These are phyloP conservation scores for Danaus plexippus DNA, from an alignment of 1,140 invertebrate species.

Conservation along the genomic window DNA sequence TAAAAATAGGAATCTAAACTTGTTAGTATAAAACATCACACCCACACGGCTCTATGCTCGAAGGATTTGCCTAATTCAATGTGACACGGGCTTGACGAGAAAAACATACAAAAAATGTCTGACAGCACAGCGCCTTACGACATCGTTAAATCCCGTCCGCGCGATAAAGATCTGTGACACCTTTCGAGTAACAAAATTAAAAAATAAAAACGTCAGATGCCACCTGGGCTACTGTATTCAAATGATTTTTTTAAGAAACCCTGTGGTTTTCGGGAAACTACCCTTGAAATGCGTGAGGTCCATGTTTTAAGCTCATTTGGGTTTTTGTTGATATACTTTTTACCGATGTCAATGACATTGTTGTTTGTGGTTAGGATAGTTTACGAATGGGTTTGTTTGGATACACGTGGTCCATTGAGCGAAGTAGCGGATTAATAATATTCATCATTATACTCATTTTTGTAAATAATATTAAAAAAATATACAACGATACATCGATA, in stretches of 20 bases:
- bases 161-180: slow-evolving; percentile 67
- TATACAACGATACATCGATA: slow-evolving; percentile 16
- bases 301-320: slow-evolving; percentile 35
- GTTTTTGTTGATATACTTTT: slow-evolving; percentile 34
- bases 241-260: slow-evolving; percentile 58
- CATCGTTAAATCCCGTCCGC: slow-evolving; percentile 62
- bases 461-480: no score
- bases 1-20: no score
- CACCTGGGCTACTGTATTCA: slow-evolving; percentile 67
- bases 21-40: slow-evolving; percentile 10
- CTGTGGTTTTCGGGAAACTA: slow-evolving; percentile 51
- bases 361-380: slow-evolving; percentile 25
- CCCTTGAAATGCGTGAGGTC: slow-evolving; percentile 52
- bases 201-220: slow-evolving; percentile 43
- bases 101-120: slow-evolving; percentile 49
- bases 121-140: slow-evolving; percentile 59
- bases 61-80: slow-evolving; percentile 67
- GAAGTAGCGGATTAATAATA: no score
- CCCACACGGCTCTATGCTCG: slow-evolving; percentile 51
- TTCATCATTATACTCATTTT: no score
- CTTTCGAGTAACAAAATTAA: slow-evolving; percentile 37
- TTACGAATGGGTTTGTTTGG: slow-evolving; percentile 25
- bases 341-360: slow-evolving; percentile 39
- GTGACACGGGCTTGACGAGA: slow-evolving; percentile 56
- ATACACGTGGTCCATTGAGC: slow-evolving; percentile 15